Conservation (phyloP, 92 coral and sea anemone species). For the Palythoa heliodiscus region DNA sequence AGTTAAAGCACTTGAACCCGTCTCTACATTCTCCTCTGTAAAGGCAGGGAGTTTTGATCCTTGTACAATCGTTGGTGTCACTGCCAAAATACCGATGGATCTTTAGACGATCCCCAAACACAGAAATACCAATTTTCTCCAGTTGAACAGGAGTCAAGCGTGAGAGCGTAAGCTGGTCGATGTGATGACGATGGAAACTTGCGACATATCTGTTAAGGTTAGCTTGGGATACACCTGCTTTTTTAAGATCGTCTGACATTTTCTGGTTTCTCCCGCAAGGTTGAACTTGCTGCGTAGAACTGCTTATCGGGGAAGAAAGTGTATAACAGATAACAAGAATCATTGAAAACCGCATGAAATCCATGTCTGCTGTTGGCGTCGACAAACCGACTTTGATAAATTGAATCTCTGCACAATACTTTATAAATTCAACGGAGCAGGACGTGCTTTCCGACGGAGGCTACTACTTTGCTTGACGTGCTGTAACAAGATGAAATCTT, state of each 20-base stretch:
- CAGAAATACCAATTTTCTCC: conserved; percentile 54
- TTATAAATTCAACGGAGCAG: too few relatives aligned
- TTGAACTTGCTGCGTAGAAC: too few relatives aligned
- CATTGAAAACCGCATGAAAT: too few relatives aligned
- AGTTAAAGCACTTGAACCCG: neutral
- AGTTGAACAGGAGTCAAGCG: conserved; percentile 55
- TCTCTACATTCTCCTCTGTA: conserved; percentile 66
- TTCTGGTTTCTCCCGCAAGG: conserved; percentile 13
- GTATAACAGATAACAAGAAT: too few relatives aligned
- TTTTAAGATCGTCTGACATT: conserved; percentile 44
- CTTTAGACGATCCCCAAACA: conserved; percentile 66
- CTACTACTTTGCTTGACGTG: too few relatives aligned
- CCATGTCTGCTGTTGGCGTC: too few relatives aligned
- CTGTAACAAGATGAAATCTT: too few relatives aligned
- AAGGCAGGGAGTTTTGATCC: conserved; percentile 33
- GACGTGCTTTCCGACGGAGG: too few relatives aligned
- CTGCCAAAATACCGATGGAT: conserved; percentile 55
- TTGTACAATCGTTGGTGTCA: conserved; percentile 62
- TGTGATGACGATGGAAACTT: conserved; percentile 47
- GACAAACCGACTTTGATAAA: too few relatives aligned
- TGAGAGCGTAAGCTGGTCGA: conserved; percentile 55
- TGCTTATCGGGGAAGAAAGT: too few relatives aligned
- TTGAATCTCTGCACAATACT: too few relatives aligned
- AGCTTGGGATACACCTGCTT: conserved; percentile 53
- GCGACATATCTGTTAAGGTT: conserved; percentile 22